Evolutionary conservation across 2,113 vertebrate species (phyloP).

Genomic region (Malaclemys terrapin): DNA sequence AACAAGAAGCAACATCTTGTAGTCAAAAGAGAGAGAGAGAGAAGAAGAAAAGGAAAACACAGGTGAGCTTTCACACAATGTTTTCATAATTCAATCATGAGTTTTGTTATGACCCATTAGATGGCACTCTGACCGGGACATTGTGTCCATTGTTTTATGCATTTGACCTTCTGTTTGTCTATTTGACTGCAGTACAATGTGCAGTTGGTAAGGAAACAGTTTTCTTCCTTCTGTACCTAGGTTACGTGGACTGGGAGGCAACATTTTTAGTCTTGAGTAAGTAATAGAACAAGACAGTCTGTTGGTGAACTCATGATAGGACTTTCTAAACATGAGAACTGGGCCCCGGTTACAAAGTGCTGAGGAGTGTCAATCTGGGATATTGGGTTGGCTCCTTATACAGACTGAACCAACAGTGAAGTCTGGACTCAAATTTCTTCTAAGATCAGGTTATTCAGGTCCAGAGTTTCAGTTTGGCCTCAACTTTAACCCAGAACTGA

Average conservation of each 20-base stretch:
- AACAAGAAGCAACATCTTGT: not conserved
- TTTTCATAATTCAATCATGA: not conserved
- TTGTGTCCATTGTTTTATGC: not conserved
- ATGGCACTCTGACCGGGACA: not conserved
- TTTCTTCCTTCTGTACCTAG: not conserved
- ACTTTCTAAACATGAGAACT: not conserved
- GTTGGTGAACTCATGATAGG: not conserved
- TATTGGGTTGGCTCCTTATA: not conserved
- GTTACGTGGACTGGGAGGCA: not conserved
- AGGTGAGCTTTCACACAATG: not conserved
- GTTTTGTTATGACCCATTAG: not conserved
- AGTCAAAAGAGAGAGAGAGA: not conserved
- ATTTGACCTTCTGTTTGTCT: not conserved
- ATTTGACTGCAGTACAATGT: not conserved
- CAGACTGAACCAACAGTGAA: not conserved
- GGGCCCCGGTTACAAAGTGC: not conserved
- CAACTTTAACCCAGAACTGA: no score
- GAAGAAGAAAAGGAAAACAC: not conserved
- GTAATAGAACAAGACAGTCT: not conserved
- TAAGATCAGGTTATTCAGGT: not conserved
- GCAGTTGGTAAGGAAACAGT: not conserved
- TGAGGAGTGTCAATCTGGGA: no score
- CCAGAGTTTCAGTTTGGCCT: not conserved
- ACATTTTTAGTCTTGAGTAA: not conserved
- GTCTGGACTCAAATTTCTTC: not conserved